Percentiles rank a stretch among this genome's conserved stretches.
These are phyloP conservation scores for Habrosyne pyritoides DNA, from an alignment of 2,888 invertebrate genomes.

Conservation along the genomic window DNA sequence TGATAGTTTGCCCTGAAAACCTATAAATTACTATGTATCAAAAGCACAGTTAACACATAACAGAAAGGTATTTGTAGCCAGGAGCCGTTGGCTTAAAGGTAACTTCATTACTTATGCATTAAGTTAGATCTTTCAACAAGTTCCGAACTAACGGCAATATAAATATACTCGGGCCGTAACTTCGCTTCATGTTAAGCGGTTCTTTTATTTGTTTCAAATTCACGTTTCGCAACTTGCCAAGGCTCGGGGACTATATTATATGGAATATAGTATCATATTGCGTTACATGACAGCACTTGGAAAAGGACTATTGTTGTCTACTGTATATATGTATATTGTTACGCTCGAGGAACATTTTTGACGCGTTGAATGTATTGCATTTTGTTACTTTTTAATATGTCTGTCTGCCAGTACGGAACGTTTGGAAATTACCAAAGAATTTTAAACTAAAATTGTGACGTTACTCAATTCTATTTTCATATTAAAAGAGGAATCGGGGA, in stretches of 20 bases:
- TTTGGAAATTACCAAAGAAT: too few relatives aligned
- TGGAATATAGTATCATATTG: not conserved
- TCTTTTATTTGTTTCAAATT: conserved; percentile 1
- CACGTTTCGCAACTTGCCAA: not conserved
- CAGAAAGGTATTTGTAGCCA: not conserved
- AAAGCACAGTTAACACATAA: not conserved
- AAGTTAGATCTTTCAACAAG: conserved; percentile 20
- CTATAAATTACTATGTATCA: not conserved
- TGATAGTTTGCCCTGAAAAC: too few relatives aligned
- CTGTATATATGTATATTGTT: too few relatives aligned
- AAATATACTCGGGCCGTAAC: conserved; percentile 11
- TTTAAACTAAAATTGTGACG: too few relatives aligned
- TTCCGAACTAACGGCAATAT: conserved; percentile 2
- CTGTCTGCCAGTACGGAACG: too few relatives aligned
- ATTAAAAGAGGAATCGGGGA: too few relatives aligned
- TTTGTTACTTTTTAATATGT: too few relatives aligned
- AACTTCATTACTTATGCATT: conserved; percentile 23
- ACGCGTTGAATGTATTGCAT: too few relatives aligned
- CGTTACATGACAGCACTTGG: not conserved
- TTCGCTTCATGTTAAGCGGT: not conserved
- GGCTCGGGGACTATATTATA: not conserved
- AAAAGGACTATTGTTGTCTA: too few relatives aligned
- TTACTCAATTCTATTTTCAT: too few relatives aligned
- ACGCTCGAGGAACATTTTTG: too few relatives aligned
- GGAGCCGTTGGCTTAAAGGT: conserved; percentile 1